Conservation (phyloP, 2,113 vertebrate species). For the Pluvialis apricaria region DNA sequence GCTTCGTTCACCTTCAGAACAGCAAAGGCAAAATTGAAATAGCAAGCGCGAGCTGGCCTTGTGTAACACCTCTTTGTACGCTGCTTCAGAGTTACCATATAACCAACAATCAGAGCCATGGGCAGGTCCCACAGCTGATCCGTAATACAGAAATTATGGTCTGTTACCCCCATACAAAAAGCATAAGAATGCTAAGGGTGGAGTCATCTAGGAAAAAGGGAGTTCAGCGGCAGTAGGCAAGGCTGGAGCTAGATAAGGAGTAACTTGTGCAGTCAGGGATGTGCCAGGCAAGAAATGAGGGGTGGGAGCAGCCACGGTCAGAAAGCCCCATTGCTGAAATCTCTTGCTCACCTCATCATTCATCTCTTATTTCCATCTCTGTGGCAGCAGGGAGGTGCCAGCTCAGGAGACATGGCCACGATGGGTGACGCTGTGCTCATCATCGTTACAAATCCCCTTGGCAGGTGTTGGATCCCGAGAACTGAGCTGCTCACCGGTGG, state of each 20-base stretch:
- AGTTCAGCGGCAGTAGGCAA: not conserved
- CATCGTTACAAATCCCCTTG: not conserved
- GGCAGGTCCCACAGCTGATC: not conserved
- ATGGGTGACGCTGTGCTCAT: not conserved
- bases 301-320: not conserved
- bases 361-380: not conserved
- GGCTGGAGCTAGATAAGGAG: not conserved
- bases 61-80: not conserved
- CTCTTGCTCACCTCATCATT: not conserved
- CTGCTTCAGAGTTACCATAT: not conserved
- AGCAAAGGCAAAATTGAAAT: not conserved
- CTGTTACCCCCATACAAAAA: not conserved
- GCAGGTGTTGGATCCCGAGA: not conserved
- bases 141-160: not conserved
- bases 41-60: not conserved
- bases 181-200: not conserved
- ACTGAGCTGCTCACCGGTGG: not conserved
- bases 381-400: not conserved
- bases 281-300: not conserved
- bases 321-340: not conserved
- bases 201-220: not conserved
- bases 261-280: not conserved
- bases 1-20: not conserved
- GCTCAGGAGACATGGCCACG: not conserved
- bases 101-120: accelerated